Evolutionary conservation across 2,113 vertebrate genomes (phyloP).

Genomic region (Gnathonemus longibarbis): DNA sequence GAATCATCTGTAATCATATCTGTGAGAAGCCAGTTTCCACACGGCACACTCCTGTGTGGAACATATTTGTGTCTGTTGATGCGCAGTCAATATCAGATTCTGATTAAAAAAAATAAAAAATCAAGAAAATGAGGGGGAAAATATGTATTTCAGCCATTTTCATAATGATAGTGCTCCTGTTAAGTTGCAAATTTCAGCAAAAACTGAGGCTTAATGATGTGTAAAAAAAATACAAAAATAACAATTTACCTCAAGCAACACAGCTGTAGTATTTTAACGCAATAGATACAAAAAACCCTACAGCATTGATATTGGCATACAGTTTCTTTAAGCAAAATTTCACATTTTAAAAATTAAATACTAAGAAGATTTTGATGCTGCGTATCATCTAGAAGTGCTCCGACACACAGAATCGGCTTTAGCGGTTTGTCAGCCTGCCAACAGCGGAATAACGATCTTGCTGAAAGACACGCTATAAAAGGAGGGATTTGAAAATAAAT

Average conservation of each 20-base stretch:
- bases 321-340: neutral
- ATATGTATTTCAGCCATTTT: neutral
- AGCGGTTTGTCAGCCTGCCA: neutral
- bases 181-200: neutral
- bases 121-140: neutral
- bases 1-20: neutral
- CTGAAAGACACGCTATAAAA: neutral
- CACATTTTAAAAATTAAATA: conserved; percentile 13
- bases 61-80: neutral
- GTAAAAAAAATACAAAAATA: neutral
- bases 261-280: neutral
- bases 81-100: neutral
- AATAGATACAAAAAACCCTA: neutral
- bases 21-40: neutral
- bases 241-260: neutral
- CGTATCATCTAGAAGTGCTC: conserved; percentile 4
- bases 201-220: neutral
- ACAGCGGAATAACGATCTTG: neutral
- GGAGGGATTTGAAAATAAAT: conserved; percentile 37
- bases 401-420: conserved; percentile 1
- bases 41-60: neutral
- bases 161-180: neutral
- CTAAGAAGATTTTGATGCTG: conserved; percentile 1
- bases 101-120: neutral
- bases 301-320: neutral